phyloP scores from a whole-genome alignment of 2,888 invertebrate genomes.

The Meiosimyza platycephala region DNA sequence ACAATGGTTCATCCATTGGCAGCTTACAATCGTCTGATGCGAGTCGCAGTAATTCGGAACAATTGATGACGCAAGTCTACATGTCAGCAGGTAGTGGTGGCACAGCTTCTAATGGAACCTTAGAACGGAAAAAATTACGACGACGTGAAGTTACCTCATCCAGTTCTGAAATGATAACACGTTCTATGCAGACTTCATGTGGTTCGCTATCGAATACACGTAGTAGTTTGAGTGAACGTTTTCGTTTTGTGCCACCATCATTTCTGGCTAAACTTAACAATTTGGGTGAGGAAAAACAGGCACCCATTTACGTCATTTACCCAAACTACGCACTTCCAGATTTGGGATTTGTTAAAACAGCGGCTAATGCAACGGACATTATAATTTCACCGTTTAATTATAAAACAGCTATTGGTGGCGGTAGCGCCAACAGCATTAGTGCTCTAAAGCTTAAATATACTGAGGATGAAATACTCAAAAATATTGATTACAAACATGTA shows the following conservation, averaged over 20 bases:
- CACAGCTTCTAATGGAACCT: slow-evolving; percentile 42
- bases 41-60: slow-evolving; percentile 62
- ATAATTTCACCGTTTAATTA: slow-evolving; percentile 74
- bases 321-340: slow-evolving; percentile 92
- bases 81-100: slow-evolving; percentile 42
- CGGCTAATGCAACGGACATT: slow-evolving; percentile 71
- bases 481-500: slow-evolving; percentile 85
- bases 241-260: slow-evolving; percentile 77
- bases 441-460: slow-evolving; percentile 54
- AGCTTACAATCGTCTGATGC: slow-evolving; percentile 63
- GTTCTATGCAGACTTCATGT: slow-evolving; percentile 78
- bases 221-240: slow-evolving; percentile 67
- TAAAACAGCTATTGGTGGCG: slow-evolving; percentile 71
- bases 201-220: slow-evolving; percentile 58
- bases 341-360: slow-evolving; percentile 79
- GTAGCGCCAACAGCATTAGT: slow-evolving; percentile 40
- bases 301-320: slow-evolving; percentile 89
- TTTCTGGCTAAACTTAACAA: slow-evolving; percentile 76
- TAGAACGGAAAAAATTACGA: slow-evolving; percentile 46
- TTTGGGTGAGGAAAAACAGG: slow-evolving; percentile 72
- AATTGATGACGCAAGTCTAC: slow-evolving; percentile 61
- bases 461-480: slow-evolving; percentile 83
- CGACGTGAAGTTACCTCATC: slow-evolving; percentile 55
- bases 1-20: slow-evolving; percentile 65
- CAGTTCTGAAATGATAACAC: slow-evolving; percentile 71